These are phyloP conservation scores for Dryobates pubescens DNA, from an alignment of 2,797 vertebrate species.

Conservation along the genomic window DNA sequence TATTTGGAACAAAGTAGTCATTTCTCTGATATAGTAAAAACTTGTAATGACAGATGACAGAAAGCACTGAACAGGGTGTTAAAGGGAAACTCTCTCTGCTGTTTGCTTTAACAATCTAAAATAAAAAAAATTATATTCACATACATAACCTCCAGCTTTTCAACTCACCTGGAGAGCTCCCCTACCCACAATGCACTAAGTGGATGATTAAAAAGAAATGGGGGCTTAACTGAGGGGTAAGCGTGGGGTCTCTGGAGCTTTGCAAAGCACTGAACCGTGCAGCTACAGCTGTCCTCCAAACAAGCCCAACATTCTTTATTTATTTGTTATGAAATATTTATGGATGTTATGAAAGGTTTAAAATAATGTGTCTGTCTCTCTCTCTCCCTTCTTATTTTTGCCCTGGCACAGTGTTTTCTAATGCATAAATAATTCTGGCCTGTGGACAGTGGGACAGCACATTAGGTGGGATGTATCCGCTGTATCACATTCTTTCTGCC, in stretches of 20 bases:
- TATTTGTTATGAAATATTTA: conserved; percentile 99
- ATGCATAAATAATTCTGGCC: conserved; percentile 99
- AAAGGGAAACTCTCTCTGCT: conserved; percentile 21
- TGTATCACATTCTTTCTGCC: conserved; percentile 99
- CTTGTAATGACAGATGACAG: background rate
- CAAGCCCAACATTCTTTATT: conserved; percentile 99
- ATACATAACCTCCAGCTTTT: conserved; percentile 79
- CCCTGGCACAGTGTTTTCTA: conserved; percentile 92
- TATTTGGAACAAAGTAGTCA: background rate
- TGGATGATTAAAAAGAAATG: conserved; percentile 99
- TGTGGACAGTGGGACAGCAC: conserved; percentile 86
- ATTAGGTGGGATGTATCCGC: conserved; percentile 89
- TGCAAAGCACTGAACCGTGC: conserved; percentile 90
- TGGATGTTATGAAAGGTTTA: conserved; percentile 99
- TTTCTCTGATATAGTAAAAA: conserved; percentile 27
- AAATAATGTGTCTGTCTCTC: conserved; percentile 98
- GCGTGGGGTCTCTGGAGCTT: conserved; percentile 91
- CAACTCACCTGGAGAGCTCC: conserved; percentile 93
- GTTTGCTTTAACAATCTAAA: conserved; percentile 60
- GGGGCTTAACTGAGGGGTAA: conserved; percentile 96
- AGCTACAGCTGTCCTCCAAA: conserved; percentile 99
- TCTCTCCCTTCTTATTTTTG: conserved; percentile 79
- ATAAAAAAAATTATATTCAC: conserved; percentile 60
- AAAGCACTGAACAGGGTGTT: background rate
- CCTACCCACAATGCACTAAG: conserved; percentile 96